Percentiles rank a stretch among this genome's conserved stretches.
Conservation (phyloP, 2,113 vertebrate genomes). For the Trachemys scripta region DNA sequence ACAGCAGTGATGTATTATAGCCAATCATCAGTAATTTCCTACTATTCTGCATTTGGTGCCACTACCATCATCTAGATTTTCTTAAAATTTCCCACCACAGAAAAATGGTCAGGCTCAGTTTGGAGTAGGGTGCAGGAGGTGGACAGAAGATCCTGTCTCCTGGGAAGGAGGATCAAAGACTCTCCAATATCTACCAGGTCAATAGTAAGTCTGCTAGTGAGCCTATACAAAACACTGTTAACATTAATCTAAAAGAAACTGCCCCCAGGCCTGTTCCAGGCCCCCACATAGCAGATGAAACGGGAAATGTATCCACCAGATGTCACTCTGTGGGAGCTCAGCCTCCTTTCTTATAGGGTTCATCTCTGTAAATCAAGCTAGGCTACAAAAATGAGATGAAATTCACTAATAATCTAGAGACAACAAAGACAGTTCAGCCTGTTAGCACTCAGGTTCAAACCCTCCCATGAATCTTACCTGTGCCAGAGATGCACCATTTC, state of each 20-base stretch:
- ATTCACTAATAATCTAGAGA: not conserved
- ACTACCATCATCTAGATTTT: not conserved
- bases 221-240: not conserved
- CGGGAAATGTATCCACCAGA: fast-evolving
- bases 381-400: not conserved
- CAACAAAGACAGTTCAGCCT: fast-evolving
- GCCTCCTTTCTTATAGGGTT: not conserved
- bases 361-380: not conserved
- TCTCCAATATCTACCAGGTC: not conserved
- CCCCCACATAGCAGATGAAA: not conserved
- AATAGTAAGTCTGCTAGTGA: not conserved
- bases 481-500: slow-evolving; percentile 79
- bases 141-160: not conserved
- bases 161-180: not conserved
- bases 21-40: not conserved
- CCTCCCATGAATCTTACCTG: slow-evolving; percentile 82
- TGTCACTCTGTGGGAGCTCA: not conserved
- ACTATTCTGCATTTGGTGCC: not conserved
- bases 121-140: not conserved
- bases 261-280: not conserved
- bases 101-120: not conserved
- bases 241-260: not conserved
- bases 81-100: not conserved
- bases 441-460: not conserved
- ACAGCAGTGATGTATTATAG: not conserved